Evolutionary conservation across 2,888 invertebrate genomes (phyloP).

Genomic region (Periphyllus acericola): DNA sequence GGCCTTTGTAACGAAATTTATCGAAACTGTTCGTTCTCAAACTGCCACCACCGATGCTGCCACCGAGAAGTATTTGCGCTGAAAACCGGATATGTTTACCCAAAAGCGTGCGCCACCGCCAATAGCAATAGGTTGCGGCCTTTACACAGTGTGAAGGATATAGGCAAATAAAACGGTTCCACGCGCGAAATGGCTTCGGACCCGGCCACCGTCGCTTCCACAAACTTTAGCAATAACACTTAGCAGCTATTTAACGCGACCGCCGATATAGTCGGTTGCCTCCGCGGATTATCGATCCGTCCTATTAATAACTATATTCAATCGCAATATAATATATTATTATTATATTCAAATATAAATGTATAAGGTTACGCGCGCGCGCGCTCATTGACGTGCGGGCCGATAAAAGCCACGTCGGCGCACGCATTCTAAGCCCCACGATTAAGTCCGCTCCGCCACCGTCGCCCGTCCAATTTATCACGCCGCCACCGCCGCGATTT

Average conservation of each 20-base stretch:
- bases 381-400: background rate
- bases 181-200: background rate
- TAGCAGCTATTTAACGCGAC: slow-evolving; percentile 22
- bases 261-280: background rate
- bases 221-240: slow-evolving; percentile 46
- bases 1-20: background rate
- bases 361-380: background rate
- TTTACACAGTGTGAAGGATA: background rate
- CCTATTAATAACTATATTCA: background rate
- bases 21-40: background rate
- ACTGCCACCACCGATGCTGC: background rate
- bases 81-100: slow-evolving; percentile 4
- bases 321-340: background rate
- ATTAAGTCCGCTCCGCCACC: background rate
- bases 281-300: background rate
- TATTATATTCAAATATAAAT: background rate
- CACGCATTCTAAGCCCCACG: slow-evolving; percentile 9
- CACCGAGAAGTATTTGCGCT: background rate
- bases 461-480: slow-evolving; percentile 5
- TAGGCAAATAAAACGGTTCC: background rate
- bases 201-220: background rate
- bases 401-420: background rate
- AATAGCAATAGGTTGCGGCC: background rate
- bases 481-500: background rate
- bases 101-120: background rate